Conservation (phyloP, 37 sponge, comb jelly and placozoan genomes). For the Oscarella lobularis region DNA sequence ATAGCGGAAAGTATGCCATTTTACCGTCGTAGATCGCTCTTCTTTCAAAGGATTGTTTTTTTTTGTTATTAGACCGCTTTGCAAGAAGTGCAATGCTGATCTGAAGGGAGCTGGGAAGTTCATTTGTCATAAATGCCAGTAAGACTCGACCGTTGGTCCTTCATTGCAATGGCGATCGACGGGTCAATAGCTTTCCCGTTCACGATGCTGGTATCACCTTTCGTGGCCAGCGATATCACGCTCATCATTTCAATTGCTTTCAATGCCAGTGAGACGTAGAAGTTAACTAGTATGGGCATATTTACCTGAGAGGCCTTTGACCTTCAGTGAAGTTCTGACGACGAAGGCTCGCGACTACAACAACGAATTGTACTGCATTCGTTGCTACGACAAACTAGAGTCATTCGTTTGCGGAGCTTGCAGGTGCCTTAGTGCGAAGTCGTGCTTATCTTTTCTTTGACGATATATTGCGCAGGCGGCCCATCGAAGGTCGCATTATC, state of each 20-base stretch:
- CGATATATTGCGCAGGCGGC: constrained; percentile 36
- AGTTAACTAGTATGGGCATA: not conserved
- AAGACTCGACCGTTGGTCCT: too few species aligned
- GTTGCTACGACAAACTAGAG: constrained; percentile 87
- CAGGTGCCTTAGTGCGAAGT: constrained; percentile 34
- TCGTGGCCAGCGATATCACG: constrained; percentile 69
- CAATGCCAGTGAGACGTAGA: constrained; percentile 42
- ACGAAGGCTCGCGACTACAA: constrained; percentile 51
- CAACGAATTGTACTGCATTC: constrained; percentile 84
- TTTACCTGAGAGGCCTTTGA: not conserved
- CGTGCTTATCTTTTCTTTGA: too few species aligned
- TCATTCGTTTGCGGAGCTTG: constrained; percentile 85
- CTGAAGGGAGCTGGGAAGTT: constrained; percentile 72
- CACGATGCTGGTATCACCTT: constrained; percentile 72
- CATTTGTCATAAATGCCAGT: constrained; percentile 83
- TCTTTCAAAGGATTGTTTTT: constrained; percentile 12
- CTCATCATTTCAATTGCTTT: constrained; percentile 87
- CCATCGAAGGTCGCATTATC: constrained; percentile 87
- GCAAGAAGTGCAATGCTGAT: constrained; percentile 77
- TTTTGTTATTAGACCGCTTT: constrained; percentile 47
- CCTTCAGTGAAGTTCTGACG: constrained; percentile 50
- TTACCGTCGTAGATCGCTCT: not conserved
- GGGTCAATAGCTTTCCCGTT: constrained; percentile 73
- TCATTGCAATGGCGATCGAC: too few species aligned
- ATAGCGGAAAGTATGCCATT: constrained; percentile 61